Evolutionary conservation across 1,140 invertebrate species (phyloP).

Genomic region (Orussus abietinus): DNA sequence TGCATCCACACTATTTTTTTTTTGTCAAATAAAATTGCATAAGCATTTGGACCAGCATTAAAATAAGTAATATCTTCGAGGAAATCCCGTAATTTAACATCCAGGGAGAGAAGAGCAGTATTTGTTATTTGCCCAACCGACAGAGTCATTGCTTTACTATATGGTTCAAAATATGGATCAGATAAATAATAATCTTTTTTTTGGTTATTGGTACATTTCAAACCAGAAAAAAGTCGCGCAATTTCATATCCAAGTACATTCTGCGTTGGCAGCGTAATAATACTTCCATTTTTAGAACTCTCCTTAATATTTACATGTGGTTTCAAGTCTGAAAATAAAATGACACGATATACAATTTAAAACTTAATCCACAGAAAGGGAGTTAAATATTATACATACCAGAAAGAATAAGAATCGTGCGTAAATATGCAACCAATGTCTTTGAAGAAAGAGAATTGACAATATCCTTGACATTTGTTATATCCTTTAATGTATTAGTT

Average conservation of each 20-base stretch:
- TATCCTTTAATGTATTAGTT: constrained; percentile 36
- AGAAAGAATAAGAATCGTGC: constrained; percentile 42
- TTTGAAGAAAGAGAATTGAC: constrained; percentile 27
- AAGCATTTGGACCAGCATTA: constrained; percentile 33
- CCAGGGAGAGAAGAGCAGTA: constrained; percentile 39
- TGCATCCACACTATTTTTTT: constrained; percentile 48
- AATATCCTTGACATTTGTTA: constrained; percentile 30
- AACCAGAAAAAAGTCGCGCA: constrained; percentile 40
- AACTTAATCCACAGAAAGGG: background rate
- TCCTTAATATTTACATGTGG: constrained; percentile 29
- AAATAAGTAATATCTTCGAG: constrained; percentile 48
- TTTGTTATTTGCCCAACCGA: constrained; percentile 43
- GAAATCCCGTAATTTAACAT: constrained; percentile 42
- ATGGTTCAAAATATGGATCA: constrained; percentile 48
- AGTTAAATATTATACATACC: constrained; percentile 21
- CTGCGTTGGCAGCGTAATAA: constrained; percentile 42
- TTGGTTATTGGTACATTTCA: constrained; percentile 37
- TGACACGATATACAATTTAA: constrained; percentile 1
- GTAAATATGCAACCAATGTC: constrained; percentile 29
- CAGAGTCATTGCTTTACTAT: constrained; percentile 42
- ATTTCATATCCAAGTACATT: constrained; percentile 48
- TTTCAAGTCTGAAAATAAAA: constrained; percentile 30
- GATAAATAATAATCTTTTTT: constrained; percentile 46
- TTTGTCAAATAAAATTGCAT: constrained; percentile 43
- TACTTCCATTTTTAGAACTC: constrained; percentile 30